Conservation (phyloP, 2,888 invertebrate species). For the Heliconius charithonia region DNA sequence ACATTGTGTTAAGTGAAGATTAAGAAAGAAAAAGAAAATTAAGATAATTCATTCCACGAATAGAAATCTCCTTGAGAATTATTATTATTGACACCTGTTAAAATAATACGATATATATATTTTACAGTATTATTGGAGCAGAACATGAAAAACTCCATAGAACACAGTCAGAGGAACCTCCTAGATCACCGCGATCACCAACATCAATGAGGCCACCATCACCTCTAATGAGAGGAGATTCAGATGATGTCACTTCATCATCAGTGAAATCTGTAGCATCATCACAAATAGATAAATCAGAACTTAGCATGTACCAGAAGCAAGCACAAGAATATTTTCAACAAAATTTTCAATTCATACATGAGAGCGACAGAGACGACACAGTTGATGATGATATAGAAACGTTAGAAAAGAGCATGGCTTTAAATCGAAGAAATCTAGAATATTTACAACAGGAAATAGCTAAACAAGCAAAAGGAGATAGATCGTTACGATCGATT, state of each 20-base stretch:
- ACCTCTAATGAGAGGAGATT: slow-evolving; percentile 74
- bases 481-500: slow-evolving; percentile 71
- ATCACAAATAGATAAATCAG: slow-evolving; percentile 76
- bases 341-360: slow-evolving; percentile 82
- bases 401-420: slow-evolving; percentile 81
- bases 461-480: slow-evolving; percentile 75
- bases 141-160: slow-evolving; percentile 91
- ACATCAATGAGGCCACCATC: slow-evolving; percentile 77
- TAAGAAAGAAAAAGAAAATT: too few relatives aligned
- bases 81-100: background rate
- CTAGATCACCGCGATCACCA: slow-evolving; percentile 87
- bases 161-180: slow-evolving; percentile 93
- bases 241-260: slow-evolving; percentile 75
- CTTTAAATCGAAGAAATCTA: slow-evolving; percentile 76
- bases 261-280: slow-evolving; percentile 75
- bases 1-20: too few relatives aligned
- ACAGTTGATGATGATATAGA: slow-evolving; percentile 81
- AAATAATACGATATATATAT: background rate
- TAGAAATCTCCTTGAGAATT: background rate
- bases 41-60: background rate
- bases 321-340: slow-evolving; percentile 81
- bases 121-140: slow-evolving; percentile 66
- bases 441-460: slow-evolving; percentile 82
- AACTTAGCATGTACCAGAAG: slow-evolving; percentile 70
- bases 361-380: slow-evolving; percentile 81